Evolutionary conservation across 2,797 vertebrate genomes (phyloP), one percentile per base, ranked within the genome.

Genomic region (Lacerta bilineata): DNA sequence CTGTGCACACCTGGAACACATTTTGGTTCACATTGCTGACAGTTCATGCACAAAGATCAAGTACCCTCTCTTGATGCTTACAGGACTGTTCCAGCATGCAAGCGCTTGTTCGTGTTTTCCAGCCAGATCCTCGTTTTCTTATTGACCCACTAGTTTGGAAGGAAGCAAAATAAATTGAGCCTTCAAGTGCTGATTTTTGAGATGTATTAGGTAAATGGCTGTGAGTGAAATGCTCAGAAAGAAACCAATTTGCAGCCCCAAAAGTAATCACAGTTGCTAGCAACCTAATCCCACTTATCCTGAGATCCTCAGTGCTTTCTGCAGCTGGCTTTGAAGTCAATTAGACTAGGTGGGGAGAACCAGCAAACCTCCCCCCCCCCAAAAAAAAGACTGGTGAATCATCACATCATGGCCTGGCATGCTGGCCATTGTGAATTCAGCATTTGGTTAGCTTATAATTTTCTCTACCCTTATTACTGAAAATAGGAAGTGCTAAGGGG

Each of bases 1-100:
- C 88, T 93, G 86, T 81, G 75, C 92, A 87, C 92, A 94, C 91
- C 91, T 95, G 91, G 80, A 94, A 91, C 69, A 64, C 85, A 93
- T 93, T 86, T 89, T 93, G 89, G 86, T 86, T 90, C 3, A 1
- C 87, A 87, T 91, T 68, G 66, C 91, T 94, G 93, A 88, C 91
- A 95, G 90, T 93, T 87, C 72, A 66, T 93, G 87, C 61, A 75
- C 74, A 86, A 91, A 89, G 87, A 92, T 92, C 76, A 11, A 84
- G 85, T 86, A 85, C 77, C 90, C 91, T 89, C 36, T 91, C 88
- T 43, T 88, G 29, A 7, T 88, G 64, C 87, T 68, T 83, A 66
- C 39, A 83, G 46, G 84, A 85, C 20, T 3, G 29, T 88, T 93
- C 93, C 87, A 89, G 88, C 80, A 83, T 89, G 90, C 91, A 91